Percentiles rank a stretch among this genome's conserved stretches.
phyloP scores from a whole-genome alignment of 2,888 invertebrate genomes.

The Drosophila cracens region DNA sequence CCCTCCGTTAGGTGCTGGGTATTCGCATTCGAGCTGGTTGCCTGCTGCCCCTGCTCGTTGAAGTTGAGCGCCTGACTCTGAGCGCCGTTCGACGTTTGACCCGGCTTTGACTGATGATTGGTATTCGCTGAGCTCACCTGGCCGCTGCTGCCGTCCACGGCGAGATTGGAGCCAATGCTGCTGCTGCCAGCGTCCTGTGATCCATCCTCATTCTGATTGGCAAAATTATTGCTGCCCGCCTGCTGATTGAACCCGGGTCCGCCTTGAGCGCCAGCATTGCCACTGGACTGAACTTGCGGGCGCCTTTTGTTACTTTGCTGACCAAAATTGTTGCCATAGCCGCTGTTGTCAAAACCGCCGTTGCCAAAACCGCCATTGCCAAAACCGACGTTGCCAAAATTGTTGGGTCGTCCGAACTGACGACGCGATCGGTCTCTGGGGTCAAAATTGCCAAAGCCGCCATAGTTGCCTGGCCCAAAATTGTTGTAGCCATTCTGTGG shows the following conservation, averaged over 20 bases:
- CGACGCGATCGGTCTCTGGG: background rate
- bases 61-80: conserved; percentile 84
- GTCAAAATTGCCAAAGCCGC: conserved; percentile 1
- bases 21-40: conserved; percentile 81
- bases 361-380: conserved; percentile 16
- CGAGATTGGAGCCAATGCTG: conserved; percentile 83
- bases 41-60: conserved; percentile 72
- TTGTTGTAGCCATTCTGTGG: conserved; percentile 28
- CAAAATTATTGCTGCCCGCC: conserved; percentile 81
- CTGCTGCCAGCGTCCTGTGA: conserved; percentile 75
- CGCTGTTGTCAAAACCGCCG: conserved; percentile 14
- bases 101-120: conserved; percentile 72
- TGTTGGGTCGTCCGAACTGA: conserved; percentile 3
- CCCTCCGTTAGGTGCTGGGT: conserved; percentile 66
- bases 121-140: conserved; percentile 83
- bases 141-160: conserved; percentile 79
- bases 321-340: conserved; percentile 30
- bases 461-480: conserved; percentile 22
- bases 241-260: conserved; percentile 76
- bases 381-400: conserved; percentile 16
- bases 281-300: conserved; percentile 50
- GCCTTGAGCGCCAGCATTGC: conserved; percentile 72
- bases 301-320: conserved; percentile 39
- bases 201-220: conserved; percentile 52
- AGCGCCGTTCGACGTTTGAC: conserved; percentile 67